Evolutionary conservation across 2,888 invertebrate species (phyloP).

Genomic region (Linnaemya tessellans): DNA sequence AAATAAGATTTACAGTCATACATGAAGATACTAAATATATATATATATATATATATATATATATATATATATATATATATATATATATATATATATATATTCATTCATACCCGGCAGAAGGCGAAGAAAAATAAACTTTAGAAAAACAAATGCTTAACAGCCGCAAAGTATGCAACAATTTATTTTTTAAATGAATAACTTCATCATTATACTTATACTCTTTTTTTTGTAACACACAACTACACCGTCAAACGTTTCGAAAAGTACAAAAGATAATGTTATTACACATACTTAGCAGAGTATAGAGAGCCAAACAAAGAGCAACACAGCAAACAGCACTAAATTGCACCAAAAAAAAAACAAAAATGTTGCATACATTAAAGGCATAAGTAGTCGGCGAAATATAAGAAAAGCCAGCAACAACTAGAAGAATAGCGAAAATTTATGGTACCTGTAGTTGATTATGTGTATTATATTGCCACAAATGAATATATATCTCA

Average conservation of each 20-base stretch:
- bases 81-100: too few species aligned
- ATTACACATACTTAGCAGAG: constrained; percentile 63
- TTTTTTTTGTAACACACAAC: constrained; percentile 43
- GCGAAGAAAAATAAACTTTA: constrained; percentile 36
- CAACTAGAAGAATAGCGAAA: constrained; percentile 17
- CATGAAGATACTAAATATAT: constrained; percentile 65
- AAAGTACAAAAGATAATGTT: constrained; percentile 66
- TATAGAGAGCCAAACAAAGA: constrained; percentile 17
- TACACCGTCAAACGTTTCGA: background rate
- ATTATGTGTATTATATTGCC: constrained; percentile 60
- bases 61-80: too few species aligned
- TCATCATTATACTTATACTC: constrained; percentile 46
- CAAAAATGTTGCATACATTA: constrained; percentile 53
- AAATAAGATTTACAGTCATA: constrained; percentile 80
- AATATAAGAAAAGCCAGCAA: constrained; percentile 21
- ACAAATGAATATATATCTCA: constrained; percentile 38
- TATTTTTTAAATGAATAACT: constrained; percentile 76
- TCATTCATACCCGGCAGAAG: constrained; percentile 7
- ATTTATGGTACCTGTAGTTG: constrained; percentile 61
- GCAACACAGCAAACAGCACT: constrained; percentile 10
- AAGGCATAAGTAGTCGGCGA: constrained; percentile 51
- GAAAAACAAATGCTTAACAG: constrained; percentile 72
- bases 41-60: too few species aligned
- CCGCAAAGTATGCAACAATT: constrained; percentile 81
- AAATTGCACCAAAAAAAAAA: constrained; percentile 39